phyloP scores from a whole-genome alignment of 2,797 vertebrate species.

The Luscinia megarhynchos region DNA sequence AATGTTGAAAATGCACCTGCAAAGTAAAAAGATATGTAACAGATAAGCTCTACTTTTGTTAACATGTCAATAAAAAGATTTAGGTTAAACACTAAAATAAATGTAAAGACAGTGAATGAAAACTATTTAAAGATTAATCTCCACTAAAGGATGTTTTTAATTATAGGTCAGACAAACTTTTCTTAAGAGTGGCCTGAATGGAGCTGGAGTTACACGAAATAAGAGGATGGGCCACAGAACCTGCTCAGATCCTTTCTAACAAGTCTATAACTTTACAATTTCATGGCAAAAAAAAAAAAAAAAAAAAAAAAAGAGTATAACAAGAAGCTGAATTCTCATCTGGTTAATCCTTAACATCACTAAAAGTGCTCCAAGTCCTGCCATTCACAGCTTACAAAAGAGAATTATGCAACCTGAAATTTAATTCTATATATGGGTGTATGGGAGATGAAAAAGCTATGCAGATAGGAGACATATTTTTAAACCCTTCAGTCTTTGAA shows the following conservation, averaged over 20 bases:
- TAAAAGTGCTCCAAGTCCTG: neutral
- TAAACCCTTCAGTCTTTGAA: neutral
- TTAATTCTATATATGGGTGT: neutral
- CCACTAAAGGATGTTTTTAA: neutral
- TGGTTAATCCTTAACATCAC: neutral
- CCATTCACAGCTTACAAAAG: neutral
- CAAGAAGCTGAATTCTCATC: neutral
- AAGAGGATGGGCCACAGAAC: neutral
- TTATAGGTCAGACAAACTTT: neutral
- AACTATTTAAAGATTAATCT: neutral
- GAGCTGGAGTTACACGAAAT: accelerated
- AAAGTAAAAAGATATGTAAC: neutral
- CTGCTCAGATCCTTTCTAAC: neutral
- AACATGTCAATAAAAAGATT: neutral
- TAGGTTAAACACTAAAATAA: neutral
- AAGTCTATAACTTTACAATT: neutral
- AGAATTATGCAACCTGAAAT: neutral
- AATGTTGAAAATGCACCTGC: neutral
- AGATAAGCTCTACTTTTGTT: accelerated
- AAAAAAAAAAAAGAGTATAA: neutral
- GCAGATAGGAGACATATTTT: neutral
- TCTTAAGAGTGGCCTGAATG: accelerated
- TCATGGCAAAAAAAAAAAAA: neutral
- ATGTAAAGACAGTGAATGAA: neutral
- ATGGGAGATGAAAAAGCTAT: neutral